Base-by-base conservation (phyloP, 2,113 vertebrate species). In the Thryonomys swinderianus region DNA sequence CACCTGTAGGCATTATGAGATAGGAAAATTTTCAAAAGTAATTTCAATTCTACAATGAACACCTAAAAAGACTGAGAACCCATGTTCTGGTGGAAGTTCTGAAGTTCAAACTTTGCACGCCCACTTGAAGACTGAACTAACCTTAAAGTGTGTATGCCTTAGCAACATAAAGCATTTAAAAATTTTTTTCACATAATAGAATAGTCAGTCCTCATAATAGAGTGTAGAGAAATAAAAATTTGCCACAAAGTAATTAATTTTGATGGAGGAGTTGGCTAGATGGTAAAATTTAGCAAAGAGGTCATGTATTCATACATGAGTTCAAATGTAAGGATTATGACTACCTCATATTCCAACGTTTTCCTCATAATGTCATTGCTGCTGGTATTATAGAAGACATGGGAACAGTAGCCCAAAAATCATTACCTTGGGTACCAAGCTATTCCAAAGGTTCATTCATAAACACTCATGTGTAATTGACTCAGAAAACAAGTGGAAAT, bases 401-500 rank as follows among this genome's bases (percentile, higher is more conserved):
- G 37, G 81, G 7, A 8, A 90, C 32, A 84, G 45, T 27, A 42
- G 59, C 42, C 53, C 18, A 79, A 69, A 94, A 93, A 61, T 20
- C 69, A 21, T 85, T 85, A 55, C 10, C 37, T 51, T 81, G 45
- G 57, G 88, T 88, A 30, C 59, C 83, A 16, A 78, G 42, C 27
- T 79, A 87, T 57, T 93, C 62, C 51, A 42, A 85, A 61, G 37
- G 25, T 91, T 81, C 57, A 62, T 88, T 20, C 83, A 88, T 61
- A 93, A 80, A 37, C 51, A 48, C 80, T 81, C n/a, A 59, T 66
- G n/a, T 83, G 57, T 88, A 53, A 85, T 85, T 93, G 61, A 91
- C 69, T 95, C 40, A 48, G 83, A 89, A 88, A 93, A 7, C 78
- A 95, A 88, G 27, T 85, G 59, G 55, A 88, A 95, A 40, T 74